Percentiles rank a stretch among this genome's conserved stretches.
These are phyloP conservation scores for Rhinopomastus cyanomelas DNA, from an alignment of 2,113 vertebrate genomes.

Conservation along the genomic window DNA sequence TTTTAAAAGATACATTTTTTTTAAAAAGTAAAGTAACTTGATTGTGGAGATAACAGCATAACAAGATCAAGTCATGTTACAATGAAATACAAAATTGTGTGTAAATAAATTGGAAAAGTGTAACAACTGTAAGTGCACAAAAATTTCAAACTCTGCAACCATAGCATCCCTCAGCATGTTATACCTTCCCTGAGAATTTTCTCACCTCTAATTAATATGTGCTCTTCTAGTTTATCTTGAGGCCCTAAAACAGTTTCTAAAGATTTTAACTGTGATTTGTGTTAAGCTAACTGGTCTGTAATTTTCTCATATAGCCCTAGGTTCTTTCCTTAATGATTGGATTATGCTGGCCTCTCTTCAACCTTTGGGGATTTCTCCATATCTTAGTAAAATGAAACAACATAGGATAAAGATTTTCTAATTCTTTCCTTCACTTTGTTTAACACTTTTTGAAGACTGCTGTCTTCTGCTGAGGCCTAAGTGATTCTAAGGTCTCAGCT, in stretches of 20 bases:
- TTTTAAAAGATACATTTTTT: background rate
- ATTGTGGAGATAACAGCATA: background rate
- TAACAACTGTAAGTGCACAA: background rate
- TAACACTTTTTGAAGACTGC: constrained; percentile 19
- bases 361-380: constrained; percentile 33
- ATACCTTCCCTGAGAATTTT: background rate
- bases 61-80: background rate
- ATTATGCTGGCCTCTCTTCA: constrained; percentile 33
- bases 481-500: constrained; percentile 20
- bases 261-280: background rate
- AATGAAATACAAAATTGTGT: background rate
- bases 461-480: background rate
- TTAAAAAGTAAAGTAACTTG: background rate
- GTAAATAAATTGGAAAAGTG: background rate
- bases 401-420: constrained; percentile 46
- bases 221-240: background rate
- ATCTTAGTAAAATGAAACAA: constrained; percentile 60
- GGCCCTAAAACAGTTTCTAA: constrained; percentile 14
- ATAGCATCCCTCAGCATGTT: background rate
- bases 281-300: constrained; percentile 17
- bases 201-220: constrained; percentile 44
- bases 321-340: constrained; percentile 49
- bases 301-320: constrained; percentile 13
- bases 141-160: background rate
- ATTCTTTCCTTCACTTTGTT: constrained; percentile 30